A percentile compares a stretch with the other conserved stretches of the same genome.
phyloP scores from a whole-genome alignment of 2,797 vertebrate species.

The Varecia variegata region DNA sequence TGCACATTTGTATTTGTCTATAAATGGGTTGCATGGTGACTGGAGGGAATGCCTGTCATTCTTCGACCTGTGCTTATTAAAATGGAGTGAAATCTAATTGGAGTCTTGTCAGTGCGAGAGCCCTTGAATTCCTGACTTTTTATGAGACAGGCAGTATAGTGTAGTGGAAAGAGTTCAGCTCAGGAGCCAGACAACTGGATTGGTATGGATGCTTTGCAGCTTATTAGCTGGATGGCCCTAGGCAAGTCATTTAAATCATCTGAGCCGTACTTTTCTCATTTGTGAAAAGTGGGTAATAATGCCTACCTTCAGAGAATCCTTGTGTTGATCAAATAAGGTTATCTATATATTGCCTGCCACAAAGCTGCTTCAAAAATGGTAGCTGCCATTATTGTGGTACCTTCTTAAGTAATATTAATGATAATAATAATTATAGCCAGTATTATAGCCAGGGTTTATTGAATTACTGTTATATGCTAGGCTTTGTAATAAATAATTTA shows the following conservation, averaged over 20 bases:
- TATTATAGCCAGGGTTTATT: neutral
- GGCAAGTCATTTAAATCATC: slow-evolving; percentile 23
- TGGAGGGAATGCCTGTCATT: slow-evolving; percentile 28
- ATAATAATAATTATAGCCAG: neutral
- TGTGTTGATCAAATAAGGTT: neutral
- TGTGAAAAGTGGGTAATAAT: slow-evolving; percentile 37
- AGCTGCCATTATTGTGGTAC: neutral
- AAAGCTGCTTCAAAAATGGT: slow-evolving; percentile 14
- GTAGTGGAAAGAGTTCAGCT: neutral
- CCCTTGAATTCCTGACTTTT: slow-evolving; percentile 43
- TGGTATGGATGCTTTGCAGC: neutral
- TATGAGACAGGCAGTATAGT: neutral
- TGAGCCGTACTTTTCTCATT: slow-evolving; percentile 19
- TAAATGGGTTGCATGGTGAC: neutral
- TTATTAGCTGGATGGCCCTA: neutral
- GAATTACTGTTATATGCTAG: neutral
- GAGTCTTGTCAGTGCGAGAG: neutral
- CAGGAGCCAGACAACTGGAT: neutral
- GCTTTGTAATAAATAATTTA: slow-evolving; percentile 18
- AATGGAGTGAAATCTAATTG: slow-evolving; percentile 3
- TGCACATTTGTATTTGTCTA: slow-evolving; percentile 14
- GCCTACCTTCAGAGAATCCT: neutral
- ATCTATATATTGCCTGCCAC: neutral
- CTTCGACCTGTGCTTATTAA: slow-evolving; percentile 39
- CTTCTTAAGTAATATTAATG: slow-evolving; percentile 16